Conservation (phyloP, 2,797 vertebrate species). For the Mormyrus proboscirostris region DNA sequence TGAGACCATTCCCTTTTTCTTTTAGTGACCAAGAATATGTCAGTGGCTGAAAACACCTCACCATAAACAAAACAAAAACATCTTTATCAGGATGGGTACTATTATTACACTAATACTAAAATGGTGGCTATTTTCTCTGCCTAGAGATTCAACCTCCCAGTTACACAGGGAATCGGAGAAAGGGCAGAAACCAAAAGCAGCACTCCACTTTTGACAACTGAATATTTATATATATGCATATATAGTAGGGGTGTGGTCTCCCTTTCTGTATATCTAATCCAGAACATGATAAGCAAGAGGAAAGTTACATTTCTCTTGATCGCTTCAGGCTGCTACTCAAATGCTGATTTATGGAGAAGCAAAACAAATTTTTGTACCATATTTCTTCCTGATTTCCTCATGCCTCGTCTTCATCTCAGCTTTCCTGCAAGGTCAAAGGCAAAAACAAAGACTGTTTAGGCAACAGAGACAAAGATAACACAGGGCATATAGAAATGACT, state of each 20-base stretch:
- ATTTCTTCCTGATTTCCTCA: conserved; percentile 90
- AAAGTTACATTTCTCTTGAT: neutral
- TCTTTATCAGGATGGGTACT: neutral
- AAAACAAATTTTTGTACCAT: conserved; percentile 61
- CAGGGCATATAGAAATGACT: neutral
- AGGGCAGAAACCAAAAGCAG: neutral
- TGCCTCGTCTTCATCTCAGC: conserved; percentile 85
- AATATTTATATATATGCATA: neutral
- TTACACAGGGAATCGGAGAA: neutral
- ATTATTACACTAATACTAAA: neutral
- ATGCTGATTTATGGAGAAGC: neutral
- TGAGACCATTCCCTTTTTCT: neutral
- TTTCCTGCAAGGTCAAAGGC: conserved; percentile 61
- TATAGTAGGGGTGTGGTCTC: neutral
- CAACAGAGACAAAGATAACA: neutral
- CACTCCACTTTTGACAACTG: neutral
- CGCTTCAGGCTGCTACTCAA: neutral
- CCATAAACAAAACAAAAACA: neutral
- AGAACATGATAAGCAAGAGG: neutral
- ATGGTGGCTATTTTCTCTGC: neutral
- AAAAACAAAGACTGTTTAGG: conserved; percentile 13
- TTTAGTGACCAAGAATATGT: neutral
- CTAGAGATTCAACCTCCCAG: neutral
- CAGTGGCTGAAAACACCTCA: neutral
- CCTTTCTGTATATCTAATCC: neutral